Conservation (phyloP, 2,797 vertebrate species). For the Galaxias olidus region DNA sequence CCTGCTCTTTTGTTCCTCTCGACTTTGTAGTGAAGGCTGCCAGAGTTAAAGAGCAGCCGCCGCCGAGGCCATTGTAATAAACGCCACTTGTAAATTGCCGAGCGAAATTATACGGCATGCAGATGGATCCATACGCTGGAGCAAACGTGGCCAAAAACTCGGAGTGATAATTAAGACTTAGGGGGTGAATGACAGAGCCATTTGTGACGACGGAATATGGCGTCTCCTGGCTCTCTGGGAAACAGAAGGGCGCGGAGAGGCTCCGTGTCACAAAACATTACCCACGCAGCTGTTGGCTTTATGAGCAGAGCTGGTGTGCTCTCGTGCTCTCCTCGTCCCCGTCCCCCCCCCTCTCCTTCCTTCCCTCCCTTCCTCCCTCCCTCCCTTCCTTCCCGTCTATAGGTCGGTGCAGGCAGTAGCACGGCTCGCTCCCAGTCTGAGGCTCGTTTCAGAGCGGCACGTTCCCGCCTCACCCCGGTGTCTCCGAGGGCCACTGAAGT, state of each 20-base stretch:
- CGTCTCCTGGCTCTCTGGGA: slow-evolving; percentile 70
- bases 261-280: slow-evolving; percentile 81
- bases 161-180: slow-evolving; percentile 79
- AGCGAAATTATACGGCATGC: slow-evolving; percentile 71
- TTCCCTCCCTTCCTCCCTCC: neutral
- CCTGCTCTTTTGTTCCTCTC: slow-evolving; percentile 63
- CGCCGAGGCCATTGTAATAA: slow-evolving; percentile 71
- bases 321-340: slow-evolving; percentile 41
- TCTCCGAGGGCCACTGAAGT: no score
- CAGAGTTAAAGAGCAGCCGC: slow-evolving; percentile 68
- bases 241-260: slow-evolving; percentile 76
- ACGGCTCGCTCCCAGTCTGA: slow-evolving; percentile 51
- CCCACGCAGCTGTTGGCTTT: slow-evolving; percentile 80
- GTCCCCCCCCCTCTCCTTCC: slow-evolving; percentile 4
- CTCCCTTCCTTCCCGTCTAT: neutral
- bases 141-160: slow-evolving; percentile 64
- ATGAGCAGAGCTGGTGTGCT: slow-evolving; percentile 69
- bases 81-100: slow-evolving; percentile 74
- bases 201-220: slow-evolving; percentile 75
- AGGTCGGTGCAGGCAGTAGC: slow-evolving; percentile 29
- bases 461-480: neutral
- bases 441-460: slow-evolving; percentile 30
- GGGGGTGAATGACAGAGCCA: slow-evolving; percentile 78
- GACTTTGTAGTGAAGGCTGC: slow-evolving; percentile 62
- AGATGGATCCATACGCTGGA: slow-evolving; percentile 71